Base-by-base conservation (phyloP, 2,113 vertebrate species). In the Poicephalus gulielmi region DNA sequence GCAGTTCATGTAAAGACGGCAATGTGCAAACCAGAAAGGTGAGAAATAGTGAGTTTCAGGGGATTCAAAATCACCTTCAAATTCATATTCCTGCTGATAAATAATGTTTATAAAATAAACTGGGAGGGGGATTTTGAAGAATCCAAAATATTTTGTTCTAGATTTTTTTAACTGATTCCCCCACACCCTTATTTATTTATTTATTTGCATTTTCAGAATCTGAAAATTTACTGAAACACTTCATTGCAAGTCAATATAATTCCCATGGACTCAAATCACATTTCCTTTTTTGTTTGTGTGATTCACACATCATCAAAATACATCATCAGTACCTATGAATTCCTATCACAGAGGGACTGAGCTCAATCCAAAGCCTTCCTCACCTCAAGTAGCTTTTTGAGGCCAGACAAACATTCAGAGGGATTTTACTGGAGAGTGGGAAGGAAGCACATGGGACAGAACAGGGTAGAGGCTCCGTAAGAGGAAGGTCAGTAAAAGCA, bases 321-420 rank as follows among this genome's bases (percentile, higher is more conserved):
- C n/a, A 1, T 75, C 30, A 60, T 30, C 44, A 28, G n/a, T 28
- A 89, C 47, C 14, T 35, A 44, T 11, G 10, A 69, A 80, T 23
- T 63, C 33, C 30, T 80, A 8, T 39, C 0, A 0, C 1, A 5
- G 68, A 87, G 47, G 52, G 0, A 0, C 28, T 46, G 64, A 52
- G 60, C 49, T 62, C 63, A 50, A 8, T 2, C 8, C 66, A 83
- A 89, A 95, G 17, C 30, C 15, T 62, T 81, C 92, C n/a, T 73
- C 63, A 80, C 17, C n/a, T 91, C 59, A 41, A n/a, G 49, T 8
- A 62, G 9, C 27, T 68, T 57, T 86, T 66, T 66, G 35, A 85
- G 92, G 24, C 17, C 68, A 66, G 37, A 52, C 8, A 37, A 37
- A 46, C 62, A 14, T 6, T 2, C 11, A 35, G 60, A 49, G 37